Conservation (phyloP, 2,797 vertebrate genomes). For the Myripristis murdjan region DNA sequence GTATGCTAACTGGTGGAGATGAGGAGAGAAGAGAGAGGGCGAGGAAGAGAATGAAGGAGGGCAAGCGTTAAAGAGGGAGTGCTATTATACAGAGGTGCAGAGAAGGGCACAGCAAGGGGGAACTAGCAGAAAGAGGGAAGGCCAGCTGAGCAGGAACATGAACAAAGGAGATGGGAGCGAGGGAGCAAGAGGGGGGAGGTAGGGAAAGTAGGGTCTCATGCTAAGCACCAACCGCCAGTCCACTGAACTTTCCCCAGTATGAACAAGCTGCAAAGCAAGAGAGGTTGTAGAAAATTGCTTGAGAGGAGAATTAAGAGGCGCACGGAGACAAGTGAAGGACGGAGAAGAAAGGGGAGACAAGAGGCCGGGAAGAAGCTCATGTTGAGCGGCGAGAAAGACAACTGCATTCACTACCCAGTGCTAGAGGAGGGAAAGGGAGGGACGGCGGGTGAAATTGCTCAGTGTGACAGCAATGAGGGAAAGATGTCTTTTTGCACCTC, state of each 20-base stretch:
- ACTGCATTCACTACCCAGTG: not conserved
- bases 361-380: constrained; percentile 10
- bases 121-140: constrained; percentile 39
- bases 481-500: constrained; percentile 31
- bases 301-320: constrained; percentile 21
- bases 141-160: constrained; percentile 42
- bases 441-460: constrained; percentile 15
- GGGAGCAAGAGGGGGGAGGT: not conserved
- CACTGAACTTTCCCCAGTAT: constrained; percentile 22
- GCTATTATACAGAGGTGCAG: constrained; percentile 28
- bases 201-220: constrained; percentile 22
- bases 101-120: constrained; percentile 45
- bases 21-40: constrained; percentile 11
- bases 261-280: constrained; percentile 23
- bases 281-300: constrained; percentile 26
- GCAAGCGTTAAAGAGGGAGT: constrained; percentile 1
- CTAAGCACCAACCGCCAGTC: not conserved
- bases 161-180: constrained; percentile 17
- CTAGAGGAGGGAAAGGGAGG: constrained; percentile 7
- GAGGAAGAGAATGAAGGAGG: constrained; percentile 16
- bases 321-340: constrained; percentile 30
- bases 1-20: constrained; percentile 32
- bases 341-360: constrained; percentile 22
- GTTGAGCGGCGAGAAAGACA: constrained; percentile 25
- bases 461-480: constrained; percentile 27